Evolutionary conservation across 2,113 vertebrate species (phyloP).

Genomic region (Chascanopsetta lugubris): DNA sequence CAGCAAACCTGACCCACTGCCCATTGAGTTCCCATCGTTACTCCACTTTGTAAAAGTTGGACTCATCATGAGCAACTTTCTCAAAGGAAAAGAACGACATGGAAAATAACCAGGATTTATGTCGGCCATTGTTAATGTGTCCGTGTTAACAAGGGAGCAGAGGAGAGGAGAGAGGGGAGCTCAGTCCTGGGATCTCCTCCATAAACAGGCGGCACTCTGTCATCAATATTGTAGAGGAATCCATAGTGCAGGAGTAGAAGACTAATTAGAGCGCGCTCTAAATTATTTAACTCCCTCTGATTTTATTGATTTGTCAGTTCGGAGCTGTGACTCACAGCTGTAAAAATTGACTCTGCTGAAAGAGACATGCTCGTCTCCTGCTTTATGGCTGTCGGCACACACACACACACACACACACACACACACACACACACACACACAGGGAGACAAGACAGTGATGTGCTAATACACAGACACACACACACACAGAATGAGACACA

Average conservation of each 20-base stretch:
- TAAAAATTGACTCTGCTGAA: conserved; percentile 97
- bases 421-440: conserved; percentile 17
- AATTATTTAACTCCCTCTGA: conserved; percentile 99
- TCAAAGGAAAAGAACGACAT: neutral
- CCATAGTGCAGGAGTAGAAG: conserved; percentile 95
- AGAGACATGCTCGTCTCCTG: conserved; percentile 82
- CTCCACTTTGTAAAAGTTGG: neutral
- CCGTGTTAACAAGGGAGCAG: conserved; percentile 49
- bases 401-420: conserved; percentile 29
- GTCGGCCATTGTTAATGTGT: conserved; percentile 41
- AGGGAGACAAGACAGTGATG: conserved; percentile 43
- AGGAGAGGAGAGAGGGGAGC: conserved; percentile 44
- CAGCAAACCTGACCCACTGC: neutral
- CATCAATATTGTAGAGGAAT: conserved; percentile 98
- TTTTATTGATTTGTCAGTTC: conserved; percentile 99
- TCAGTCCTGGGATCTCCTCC: conserved; percentile 65
- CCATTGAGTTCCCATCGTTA: neutral
- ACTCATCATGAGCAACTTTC: neutral
- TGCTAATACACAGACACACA: conserved; percentile 14
- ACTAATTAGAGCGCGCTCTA: conserved; percentile 99
- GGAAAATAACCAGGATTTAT: conserved; percentile 20
- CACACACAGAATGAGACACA: conserved; percentile 17
- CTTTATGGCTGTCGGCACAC: conserved; percentile 77
- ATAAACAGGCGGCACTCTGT: conserved; percentile 85
- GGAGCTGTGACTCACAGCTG: conserved; percentile 90